Conservation (phyloP, 2,797 vertebrate species). For the Falco naumanni region DNA sequence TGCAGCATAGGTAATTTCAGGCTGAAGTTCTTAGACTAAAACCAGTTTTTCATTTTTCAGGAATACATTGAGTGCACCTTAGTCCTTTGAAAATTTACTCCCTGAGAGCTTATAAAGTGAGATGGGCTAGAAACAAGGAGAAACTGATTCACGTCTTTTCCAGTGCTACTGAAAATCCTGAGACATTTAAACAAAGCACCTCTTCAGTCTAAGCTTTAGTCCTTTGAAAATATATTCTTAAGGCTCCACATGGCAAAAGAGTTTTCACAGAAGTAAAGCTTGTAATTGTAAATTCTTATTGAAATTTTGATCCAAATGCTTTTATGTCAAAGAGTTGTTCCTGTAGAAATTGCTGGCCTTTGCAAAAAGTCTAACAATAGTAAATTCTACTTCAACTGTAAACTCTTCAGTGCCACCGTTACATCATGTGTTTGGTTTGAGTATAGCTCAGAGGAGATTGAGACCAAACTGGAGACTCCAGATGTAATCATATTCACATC, state of each 20-base stretch:
- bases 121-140: not conserved
- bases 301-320: not conserved
- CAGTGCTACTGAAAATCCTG: not conserved
- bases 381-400: not conserved
- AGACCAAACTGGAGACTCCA: not conserved
- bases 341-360: not conserved
- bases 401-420: not conserved
- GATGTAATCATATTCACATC: not conserved
- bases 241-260: fast-evolving
- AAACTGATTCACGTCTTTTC: not conserved
- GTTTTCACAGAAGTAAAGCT: not conserved
- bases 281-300: not conserved
- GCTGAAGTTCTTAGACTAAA: not conserved
- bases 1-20: not conserved
- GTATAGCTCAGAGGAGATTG: not conserved
- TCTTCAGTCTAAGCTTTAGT: not conserved
- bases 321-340: not conserved
- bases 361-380: not conserved
- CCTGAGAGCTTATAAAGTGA: not conserved
- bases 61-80: not conserved
- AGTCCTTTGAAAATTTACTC: not conserved
- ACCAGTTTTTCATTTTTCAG: not conserved
- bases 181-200: not conserved
- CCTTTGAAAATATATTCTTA: not conserved
- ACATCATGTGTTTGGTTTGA: not conserved